Percentiles rank a stretch among this genome's conserved stretches.
Evolutionary conservation across 1,140 invertebrate genomes (phyloP).

Genomic region (Drosophila kepulauana): DNA sequence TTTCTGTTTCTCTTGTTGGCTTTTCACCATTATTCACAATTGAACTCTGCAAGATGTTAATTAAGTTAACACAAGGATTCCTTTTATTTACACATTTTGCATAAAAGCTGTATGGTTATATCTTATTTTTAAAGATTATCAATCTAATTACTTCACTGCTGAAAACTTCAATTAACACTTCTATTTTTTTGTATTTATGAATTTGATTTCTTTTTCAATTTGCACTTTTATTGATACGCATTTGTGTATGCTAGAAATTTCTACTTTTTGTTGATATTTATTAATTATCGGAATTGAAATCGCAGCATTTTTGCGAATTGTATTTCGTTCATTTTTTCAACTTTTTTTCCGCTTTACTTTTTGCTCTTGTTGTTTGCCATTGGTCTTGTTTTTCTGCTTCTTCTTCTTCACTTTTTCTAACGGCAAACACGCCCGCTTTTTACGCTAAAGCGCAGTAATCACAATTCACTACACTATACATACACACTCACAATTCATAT

Average conservation of each 20-base stretch:
- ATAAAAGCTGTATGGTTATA: slow-evolving; percentile 16
- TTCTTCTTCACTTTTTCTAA: slow-evolving; percentile 35
- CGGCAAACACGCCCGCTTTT: slow-evolving; percentile 67
- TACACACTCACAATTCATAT: not conserved
- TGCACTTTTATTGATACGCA: slow-evolving; percentile 32
- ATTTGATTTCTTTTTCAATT: slow-evolving; percentile 44
- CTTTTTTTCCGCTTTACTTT: slow-evolving; percentile 14
- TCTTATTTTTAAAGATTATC: not conserved
- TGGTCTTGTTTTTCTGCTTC: slow-evolving; percentile 16
- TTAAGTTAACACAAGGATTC: not conserved
- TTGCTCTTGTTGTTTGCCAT: slow-evolving; percentile 32
- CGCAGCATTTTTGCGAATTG: slow-evolving; percentile 11
- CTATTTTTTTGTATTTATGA: slow-evolving; percentile 7
- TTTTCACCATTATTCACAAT: slow-evolving; percentile 14
- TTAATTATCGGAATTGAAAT: slow-evolving; percentile 33
- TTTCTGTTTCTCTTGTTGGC: not conserved
- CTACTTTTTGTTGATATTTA: slow-evolving; percentile 35
- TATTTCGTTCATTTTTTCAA: slow-evolving; percentile 15
- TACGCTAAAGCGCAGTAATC: slow-evolving; percentile 58
- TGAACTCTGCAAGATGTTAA: not conserved
- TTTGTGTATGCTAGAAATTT: slow-evolving; percentile 11
- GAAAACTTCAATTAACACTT: slow-evolving; percentile 43
- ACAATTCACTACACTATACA: slow-evolving; percentile 30
- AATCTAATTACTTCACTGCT: slow-evolving; percentile 16
- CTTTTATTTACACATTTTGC: slow-evolving; percentile 1